Base-by-base conservation (phyloP, 2,888 invertebrate species). In the Byasa hedistus region DNA sequence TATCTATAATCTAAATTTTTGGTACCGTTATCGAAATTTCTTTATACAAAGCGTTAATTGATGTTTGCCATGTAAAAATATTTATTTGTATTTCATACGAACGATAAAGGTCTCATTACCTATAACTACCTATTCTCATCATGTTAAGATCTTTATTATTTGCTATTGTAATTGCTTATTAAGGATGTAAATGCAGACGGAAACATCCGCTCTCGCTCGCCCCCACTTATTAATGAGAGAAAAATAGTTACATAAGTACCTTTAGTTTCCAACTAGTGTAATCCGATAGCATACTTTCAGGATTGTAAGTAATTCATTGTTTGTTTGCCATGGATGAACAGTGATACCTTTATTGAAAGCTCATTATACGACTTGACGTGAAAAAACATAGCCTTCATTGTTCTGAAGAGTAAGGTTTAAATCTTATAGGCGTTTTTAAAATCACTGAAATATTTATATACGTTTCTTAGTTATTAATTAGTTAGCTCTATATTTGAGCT, bases 151-250 rank as follows among this genome's bases (percentile, higher is more conserved):
- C 5, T n/a, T 54, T 36, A 1, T 52, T 52, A 7, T 17, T 54
- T 19, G 22, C 61, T 36, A 23, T 39, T 22, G 4, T 52, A 52
- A 54, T 55, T 54, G 51, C 23, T 36, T 32, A 61, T 52, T 52
- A 52, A 12, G 17, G 23, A 36, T 39, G n/a, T 39, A 22, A 19
- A 39, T 19, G 7, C 19, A 39, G 61, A 61, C 36, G 23, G 54
- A 54, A 52, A 60, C 60, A 60, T 60, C 32, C 54, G 61, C 19
- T 10, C 22, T 17, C 36, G 22, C 36, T 4, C 23, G 12, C 36
- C 36, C 21, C 19, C 1, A 22, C 8, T 61, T 15, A 60, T 32
- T 10, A 8, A 22, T 22, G 36, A 54, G 54, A 54, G 32, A 61
- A 54, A 54, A 61, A 27, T 5, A 48, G 48, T 19, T 48, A 48